These are phyloP conservation scores for Macrobrachium nipponense DNA, from an alignment of 1,140 invertebrate species.

Conservation along the genomic window DNA sequence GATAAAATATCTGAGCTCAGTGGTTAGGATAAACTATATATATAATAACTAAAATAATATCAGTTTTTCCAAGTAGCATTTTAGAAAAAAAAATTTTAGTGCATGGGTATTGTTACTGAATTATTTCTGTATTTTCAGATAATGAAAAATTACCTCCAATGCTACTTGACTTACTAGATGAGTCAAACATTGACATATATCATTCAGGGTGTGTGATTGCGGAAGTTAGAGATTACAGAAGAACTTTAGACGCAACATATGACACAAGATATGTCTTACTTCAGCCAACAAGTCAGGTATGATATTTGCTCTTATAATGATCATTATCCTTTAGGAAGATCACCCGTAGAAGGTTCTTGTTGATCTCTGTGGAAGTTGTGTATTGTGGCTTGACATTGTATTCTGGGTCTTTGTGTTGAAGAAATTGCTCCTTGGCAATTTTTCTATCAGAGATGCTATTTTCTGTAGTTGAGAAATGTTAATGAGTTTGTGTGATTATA, in stretches of 20 bases:
- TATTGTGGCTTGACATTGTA: too few species aligned
- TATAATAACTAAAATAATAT: too few species aligned
- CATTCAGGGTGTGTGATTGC: conserved; percentile 92
- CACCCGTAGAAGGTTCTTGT: neutral
- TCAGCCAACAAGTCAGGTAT: conserved; percentile 87
- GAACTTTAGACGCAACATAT: conserved; percentile 69
- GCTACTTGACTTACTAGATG: conserved; percentile 85
- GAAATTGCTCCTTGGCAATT: too few species aligned
- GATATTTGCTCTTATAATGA: conserved; percentile 35
- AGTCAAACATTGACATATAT: conserved; percentile 83
- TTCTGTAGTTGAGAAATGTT: too few species aligned
- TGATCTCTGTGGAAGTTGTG: neutral
- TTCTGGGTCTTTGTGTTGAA: too few species aligned
- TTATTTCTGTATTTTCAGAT: conserved; percentile 69
- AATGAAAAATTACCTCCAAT: conserved; percentile 88
- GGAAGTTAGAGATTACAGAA: conserved; percentile 89
- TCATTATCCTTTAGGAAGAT: neutral
- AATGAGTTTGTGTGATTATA: too few species aligned
- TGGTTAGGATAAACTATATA: too few species aligned
- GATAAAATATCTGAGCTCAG: too few species aligned
- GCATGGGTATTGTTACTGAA: neutral
- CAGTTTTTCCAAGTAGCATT: too few species aligned
- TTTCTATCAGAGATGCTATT: too few species aligned
- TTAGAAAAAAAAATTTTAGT: neutral
- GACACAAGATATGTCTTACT: conserved; percentile 81